Conservation (phyloP, 2,888 invertebrate genomes). For the Drymonia ruficornis region DNA sequence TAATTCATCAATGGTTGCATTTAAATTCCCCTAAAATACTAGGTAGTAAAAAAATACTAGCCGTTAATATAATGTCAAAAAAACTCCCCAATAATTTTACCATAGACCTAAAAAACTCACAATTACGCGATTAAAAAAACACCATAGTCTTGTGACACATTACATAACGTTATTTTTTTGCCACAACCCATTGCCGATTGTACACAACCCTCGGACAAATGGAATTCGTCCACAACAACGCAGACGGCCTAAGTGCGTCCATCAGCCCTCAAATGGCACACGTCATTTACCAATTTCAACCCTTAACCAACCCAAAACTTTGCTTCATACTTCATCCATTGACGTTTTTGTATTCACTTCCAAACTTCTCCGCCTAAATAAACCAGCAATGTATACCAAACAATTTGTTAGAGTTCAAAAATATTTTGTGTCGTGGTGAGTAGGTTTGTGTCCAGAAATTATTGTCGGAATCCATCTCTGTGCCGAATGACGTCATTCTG, state of each 20-base stretch:
- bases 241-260: slow-evolving; percentile 82
- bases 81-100: slow-evolving; percentile 12
- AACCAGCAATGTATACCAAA: slow-evolving; percentile 47
- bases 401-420: neutral
- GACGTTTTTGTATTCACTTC: slow-evolving; percentile 20
- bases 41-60: no score
- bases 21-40: no score
- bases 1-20: no score
- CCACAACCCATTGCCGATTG: slow-evolving; percentile 57
- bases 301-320: slow-evolving; percentile 14
- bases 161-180: slow-evolving; percentile 59
- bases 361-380: neutral
- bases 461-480: slow-evolving; percentile 81
- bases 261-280: slow-evolving; percentile 80
- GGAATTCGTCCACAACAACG: slow-evolving; percentile 69
- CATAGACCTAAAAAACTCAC: slow-evolving; percentile 24
- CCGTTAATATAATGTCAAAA: slow-evolving; percentile 24
- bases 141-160: slow-evolving; percentile 62
- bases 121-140: slow-evolving; percentile 33
- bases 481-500: slow-evolving; percentile 78
- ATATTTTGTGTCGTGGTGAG: slow-evolving; percentile 34
- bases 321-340: slow-evolving; percentile 37
- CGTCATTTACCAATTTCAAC: slow-evolving; percentile 76
- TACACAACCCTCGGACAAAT: slow-evolving; percentile 73
- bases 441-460: slow-evolving; percentile 72